Conservation (phyloP, 2,113 vertebrate genomes). For the Oreochromis niloticus region DNA sequence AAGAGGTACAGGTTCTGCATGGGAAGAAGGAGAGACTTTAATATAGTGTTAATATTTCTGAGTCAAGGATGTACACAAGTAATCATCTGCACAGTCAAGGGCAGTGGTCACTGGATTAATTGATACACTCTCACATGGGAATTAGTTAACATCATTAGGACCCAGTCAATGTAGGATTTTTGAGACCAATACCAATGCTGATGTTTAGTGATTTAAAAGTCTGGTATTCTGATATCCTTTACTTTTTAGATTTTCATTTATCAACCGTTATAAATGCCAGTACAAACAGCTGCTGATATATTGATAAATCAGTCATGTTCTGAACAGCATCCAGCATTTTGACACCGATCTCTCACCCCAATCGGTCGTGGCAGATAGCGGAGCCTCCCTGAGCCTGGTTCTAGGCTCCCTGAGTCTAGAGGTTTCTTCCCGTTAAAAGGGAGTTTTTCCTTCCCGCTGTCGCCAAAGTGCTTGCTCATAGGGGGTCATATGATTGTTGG, state of each 20-base stretch:
- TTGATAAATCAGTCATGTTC: background rate
- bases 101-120: background rate
- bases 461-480: background rate
- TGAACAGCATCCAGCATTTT: background rate
- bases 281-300: background rate
- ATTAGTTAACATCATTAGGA: background rate
- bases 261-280: background rate
- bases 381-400: background rate
- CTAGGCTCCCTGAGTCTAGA: background rate
- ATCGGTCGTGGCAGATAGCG: background rate
- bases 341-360: background rate
- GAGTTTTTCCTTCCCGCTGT: background rate
- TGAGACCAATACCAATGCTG: background rate
- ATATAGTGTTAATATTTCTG: background rate
- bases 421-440: background rate
- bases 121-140: background rate
- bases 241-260: background rate
- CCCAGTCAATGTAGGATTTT: background rate
- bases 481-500: accelerated
- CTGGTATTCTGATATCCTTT: background rate
- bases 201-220: background rate
- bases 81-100: background rate
- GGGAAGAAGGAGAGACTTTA: background rate
- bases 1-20: constrained; percentile 84
- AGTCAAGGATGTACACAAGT: background rate